phyloP scores from a whole-genome alignment of 2,888 invertebrate genomes.

The Linnaemya vulpina region DNA sequence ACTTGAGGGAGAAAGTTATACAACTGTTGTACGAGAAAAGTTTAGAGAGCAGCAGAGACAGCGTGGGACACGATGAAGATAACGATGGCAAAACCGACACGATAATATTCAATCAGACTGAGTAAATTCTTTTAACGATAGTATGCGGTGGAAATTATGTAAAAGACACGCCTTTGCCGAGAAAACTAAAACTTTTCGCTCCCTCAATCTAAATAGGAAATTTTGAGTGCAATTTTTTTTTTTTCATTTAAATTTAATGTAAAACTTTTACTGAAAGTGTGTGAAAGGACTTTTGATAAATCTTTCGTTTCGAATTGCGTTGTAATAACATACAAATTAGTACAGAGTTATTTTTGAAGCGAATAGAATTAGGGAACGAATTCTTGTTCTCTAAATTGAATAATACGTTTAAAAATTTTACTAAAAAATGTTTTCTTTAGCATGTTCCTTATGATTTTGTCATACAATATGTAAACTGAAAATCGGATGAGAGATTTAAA shows the following conservation, averaged over 20 bases:
- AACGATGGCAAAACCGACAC: background rate
- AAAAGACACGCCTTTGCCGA: background rate
- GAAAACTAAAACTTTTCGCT: background rate
- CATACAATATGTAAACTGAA: background rate
- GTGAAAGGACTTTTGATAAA: background rate
- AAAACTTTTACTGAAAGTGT: conserved; percentile 36
- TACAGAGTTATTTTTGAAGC: background rate
- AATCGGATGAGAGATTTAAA: background rate
- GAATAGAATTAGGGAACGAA: background rate
- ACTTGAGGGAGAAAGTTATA: conserved; percentile 71
- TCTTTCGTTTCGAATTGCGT: too few relatives aligned
- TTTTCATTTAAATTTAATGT: background rate
- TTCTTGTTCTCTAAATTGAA: background rate
- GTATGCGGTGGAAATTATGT: background rate
- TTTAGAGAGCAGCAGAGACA: conserved; percentile 44
- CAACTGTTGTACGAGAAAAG: conserved; percentile 63
- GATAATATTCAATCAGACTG: conserved; percentile 7
- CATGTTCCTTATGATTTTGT: background rate
- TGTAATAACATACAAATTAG: too few relatives aligned
- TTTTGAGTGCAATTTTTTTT: conserved; percentile 19
- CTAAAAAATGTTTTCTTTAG: background rate
- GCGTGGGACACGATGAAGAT: background rate
- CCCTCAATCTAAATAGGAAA: background rate
- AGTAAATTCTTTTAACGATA: conserved; percentile 11
- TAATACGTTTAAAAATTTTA: background rate